Evolutionary conservation across 2,113 vertebrate genomes (phyloP).

Genomic region (Chionis minor): DNA sequence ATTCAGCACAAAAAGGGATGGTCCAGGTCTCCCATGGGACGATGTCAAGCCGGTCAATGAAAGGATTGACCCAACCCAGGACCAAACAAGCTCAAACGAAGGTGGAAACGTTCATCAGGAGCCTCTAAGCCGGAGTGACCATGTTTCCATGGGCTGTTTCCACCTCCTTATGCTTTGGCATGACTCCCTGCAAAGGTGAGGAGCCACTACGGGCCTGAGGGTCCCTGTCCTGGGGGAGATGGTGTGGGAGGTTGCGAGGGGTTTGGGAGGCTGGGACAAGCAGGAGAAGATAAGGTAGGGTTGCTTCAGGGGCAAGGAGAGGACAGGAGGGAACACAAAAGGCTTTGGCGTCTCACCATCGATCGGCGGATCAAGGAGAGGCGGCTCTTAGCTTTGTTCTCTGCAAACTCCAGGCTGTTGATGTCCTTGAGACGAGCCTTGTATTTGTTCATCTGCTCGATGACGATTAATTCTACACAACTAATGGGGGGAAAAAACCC

Average conservation of each 20-base stretch:
- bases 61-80: not conserved
- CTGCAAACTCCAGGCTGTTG: constrained; percentile 94
- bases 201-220: not conserved
- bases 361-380: constrained; percentile 92
- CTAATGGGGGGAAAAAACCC: constrained; percentile 54
- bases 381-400: constrained; percentile 95
- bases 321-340: not conserved
- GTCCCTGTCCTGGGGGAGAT: not conserved
- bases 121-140: not conserved
- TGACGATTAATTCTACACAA: constrained; percentile 93
- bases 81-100: not conserved
- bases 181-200: not conserved
- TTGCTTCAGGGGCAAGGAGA: constrained; percentile 18
- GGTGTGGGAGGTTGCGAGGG: not conserved
- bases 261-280: constrained; percentile 21
- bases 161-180: not conserved
- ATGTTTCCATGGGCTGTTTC: fast-evolving
- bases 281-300: constrained; percentile 19
- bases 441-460: constrained; percentile 98
- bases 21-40: not conserved
- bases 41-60: not conserved
- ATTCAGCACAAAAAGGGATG: not conserved
- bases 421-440: constrained; percentile 95
- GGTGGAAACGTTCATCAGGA: not conserved
- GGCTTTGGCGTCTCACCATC: constrained; percentile 83